Percentiles rank a stretch among this genome's conserved stretches.
Conservation (phyloP, 2,113 vertebrate species). For the Conger conger region DNA sequence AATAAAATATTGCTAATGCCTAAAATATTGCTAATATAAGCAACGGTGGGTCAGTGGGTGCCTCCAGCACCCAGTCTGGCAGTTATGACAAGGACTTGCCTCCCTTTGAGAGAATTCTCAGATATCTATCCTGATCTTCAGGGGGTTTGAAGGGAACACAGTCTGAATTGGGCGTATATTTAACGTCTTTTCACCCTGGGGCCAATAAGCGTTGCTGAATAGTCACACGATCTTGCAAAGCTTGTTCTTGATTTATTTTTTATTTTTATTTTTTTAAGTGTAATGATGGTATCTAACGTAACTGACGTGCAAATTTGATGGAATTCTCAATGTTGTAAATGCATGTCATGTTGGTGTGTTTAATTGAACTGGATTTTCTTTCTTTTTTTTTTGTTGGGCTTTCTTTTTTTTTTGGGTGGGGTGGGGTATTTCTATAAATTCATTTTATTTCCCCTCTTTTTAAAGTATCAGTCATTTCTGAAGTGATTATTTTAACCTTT, state of each 20-base stretch:
- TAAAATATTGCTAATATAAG: not conserved
- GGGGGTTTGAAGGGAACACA: not conserved
- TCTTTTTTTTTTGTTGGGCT: constrained; percentile 50
- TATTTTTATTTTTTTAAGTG: constrained; percentile 42
- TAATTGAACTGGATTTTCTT: constrained; percentile 43
- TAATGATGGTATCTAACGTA: constrained; percentile 64
- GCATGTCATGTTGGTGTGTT: constrained; percentile 73
- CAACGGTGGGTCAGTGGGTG: not conserved
- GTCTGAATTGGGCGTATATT: not conserved
- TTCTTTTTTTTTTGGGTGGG: constrained; percentile 46
- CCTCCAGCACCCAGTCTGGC: not conserved
- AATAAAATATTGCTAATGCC: not conserved
- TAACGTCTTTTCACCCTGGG: not conserved
- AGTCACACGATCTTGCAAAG: constrained; percentile 66
- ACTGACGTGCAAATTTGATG: constrained; percentile 67
- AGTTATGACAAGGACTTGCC: not conserved
- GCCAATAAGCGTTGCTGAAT: constrained; percentile 73
- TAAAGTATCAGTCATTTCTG: constrained; percentile 43
- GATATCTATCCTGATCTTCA: not conserved
- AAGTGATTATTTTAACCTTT: constrained; percentile 64
- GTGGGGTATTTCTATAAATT: constrained; percentile 61
- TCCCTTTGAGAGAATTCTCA: not conserved
- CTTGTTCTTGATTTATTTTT: constrained; percentile 56
- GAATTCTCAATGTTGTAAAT: constrained; percentile 71
- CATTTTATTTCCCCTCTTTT: constrained; percentile 66